Evolutionary conservation across 2,797 vertebrate species (phyloP), one percentile per base, ranked within the genome.

Genomic region (Bradypodion pumilum): DNA sequence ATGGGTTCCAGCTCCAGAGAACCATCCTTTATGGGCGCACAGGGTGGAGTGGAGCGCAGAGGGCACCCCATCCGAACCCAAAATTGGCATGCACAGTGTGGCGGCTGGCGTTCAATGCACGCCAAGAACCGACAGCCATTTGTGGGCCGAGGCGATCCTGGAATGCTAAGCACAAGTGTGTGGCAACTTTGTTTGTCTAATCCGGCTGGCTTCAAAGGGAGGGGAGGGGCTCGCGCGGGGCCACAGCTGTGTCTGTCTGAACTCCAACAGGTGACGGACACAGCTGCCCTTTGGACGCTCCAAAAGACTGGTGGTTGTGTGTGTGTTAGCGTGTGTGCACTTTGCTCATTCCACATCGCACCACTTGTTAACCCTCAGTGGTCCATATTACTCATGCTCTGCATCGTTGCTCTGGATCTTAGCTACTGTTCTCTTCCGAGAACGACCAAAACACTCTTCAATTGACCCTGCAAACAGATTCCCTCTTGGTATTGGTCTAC

Each of bases 171-270:
- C 90, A 90, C 89, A 92, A 89, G 85, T 78, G 85, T 3, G 81
- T 2, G 23, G 0, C 59, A 42, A 87, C 72, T 78, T 85, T 66
- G 73, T 40, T 91, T 85, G 88, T 85, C 88, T 91, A 91, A 92
- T 90, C 88, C 40, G 0, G 66, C 0, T 23, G 83, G 90, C 88
- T 87, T 88, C 93, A 84, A 91, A 89, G 93, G 86, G 46, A 89
- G 92, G 85, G 52, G 76, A 60, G 46, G 89, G 78, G 81, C 79
- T 15, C 21, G 59, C 81, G 49, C 35, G 19, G n/a, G 85, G 89
- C 29, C 74, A 21, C 94, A 95, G 95, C 94, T 93, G 92, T 65
- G 80, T 86, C 85, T 0, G 82, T 83, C 93, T 89, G 94, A 91
- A 86, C 92, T 78, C 69, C 40, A 78, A 94, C 94, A 95, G 94